Base-by-base conservation (phyloP, 2,113 vertebrate species). In the Sigmodon hispidus region DNA sequence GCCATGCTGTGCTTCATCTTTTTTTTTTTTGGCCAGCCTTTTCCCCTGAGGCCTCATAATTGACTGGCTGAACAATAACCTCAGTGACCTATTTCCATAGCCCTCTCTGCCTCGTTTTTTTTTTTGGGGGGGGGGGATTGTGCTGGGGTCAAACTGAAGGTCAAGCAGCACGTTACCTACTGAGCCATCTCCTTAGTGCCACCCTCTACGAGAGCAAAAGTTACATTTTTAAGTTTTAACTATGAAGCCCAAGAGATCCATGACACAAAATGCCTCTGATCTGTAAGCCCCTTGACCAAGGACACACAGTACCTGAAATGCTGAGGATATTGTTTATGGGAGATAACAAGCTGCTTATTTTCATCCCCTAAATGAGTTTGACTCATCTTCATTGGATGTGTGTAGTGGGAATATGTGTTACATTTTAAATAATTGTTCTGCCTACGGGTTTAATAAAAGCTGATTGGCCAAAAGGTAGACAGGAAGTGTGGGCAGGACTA, bases 41-140 rank as follows among this genome's bases (percentile, higher is more conserved):
- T 61, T 83, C 43, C 24, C 50, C 12, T 55, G 1, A 12, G 12
- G 21, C 15, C 36, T 81, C 21, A 57, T 21, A 80, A 15, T 57
- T 40, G 36, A 34, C 17, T 13, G 34, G 10, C 21, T 40, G 52
- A 36, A 21, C 12, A 40, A 36, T 12, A 40, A 59, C 55, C n/a
- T 34, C 21, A 26, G 10, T 24, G 36, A 59, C 21, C 79, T 59
- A 55, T 55, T 36, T 81, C 36, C 19, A 26, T 22, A 80, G 40
- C 24, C 36, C 36, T 7, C 12, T 40, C 36, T 0, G 11, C n/a
- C 11, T 21, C 50, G 1, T 7, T 13, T 1, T 7, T 3, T 36
- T 24, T 26, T 36, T 24, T 22, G 26, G 34, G 79, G n/a, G n/a
- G n/a, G n/a, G n/a, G n/a, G n/a, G n/a, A n/a, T n/a, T n/a, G n/a